Base-by-base conservation (phyloP, 2,113 vertebrate genomes). In the Perca fluviatilis region DNA sequence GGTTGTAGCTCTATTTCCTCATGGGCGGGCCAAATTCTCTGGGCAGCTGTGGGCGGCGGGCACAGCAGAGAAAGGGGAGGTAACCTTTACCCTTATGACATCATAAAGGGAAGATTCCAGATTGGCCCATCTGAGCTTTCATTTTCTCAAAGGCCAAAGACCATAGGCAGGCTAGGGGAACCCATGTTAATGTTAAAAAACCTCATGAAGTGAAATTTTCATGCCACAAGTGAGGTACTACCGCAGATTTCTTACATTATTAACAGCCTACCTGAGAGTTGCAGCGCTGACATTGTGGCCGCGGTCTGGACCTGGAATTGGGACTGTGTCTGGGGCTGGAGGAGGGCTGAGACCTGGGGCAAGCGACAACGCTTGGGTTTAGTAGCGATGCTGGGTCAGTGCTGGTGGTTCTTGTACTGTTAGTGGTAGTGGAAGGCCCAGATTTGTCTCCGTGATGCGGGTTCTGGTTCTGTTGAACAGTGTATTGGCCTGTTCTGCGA, bases 401-500 rank as follows among this genome's bases (percentile, higher is more conserved):
- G 74, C 62, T 70, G 14, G 68, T 30, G 47, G 46, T 16, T 73
- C 77, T 85, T 15, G 69, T 58, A 13, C 12, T 27, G 16, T 13
- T 61, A 60, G 63, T 12, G 36, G 36, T 2, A 5, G 46, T 21
- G 6, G 75, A 19, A 3, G 69, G 43, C 14, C 27, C 87, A 27
- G 69, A 4, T 73, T 7, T 40, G 80, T 91, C 85, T 2, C 43
- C 86, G 40, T 82, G 77, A 6, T 71, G 87, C 16, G 64, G 2
- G 70, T 61, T 86, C 65, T 85, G 90, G 77, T 69, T 89, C 76
- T 90, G 93, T 9, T 90, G 89, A 33, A 93, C 67, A 10, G 73
- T 82, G 83, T 92, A 92, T 30, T 94, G 89, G 65, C 92, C 92
- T 3, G 90, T 82, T 65, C 74, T 89, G 61, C 89, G 84, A 65